Evolutionary conservation across 2,888 invertebrate species (phyloP), one percentile per base, ranked within the genome.

Genomic region (Osmoderma eremita): DNA sequence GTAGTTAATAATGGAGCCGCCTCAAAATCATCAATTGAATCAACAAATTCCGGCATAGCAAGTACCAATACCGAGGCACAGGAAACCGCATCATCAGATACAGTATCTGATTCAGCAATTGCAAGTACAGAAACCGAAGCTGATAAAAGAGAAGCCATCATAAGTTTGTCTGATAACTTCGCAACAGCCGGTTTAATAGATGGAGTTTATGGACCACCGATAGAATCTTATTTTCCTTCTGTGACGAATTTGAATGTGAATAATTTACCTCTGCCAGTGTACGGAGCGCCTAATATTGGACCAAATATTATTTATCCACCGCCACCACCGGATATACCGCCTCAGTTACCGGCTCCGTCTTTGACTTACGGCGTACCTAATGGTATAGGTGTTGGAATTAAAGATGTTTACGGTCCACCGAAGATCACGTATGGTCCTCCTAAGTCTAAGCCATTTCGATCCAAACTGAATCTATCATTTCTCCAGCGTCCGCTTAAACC

Each of bases 221-320:
- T 68, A 15, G 76, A 79, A 68, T 74, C 79, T 0, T 80, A 82
- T 68, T 73, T 78, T 30, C 79, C 81, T 41, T 70, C 81, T 69
- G 70, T 72, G 41, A 73, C 76, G 38, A 76, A 78, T 81, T 76
- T 61, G n/a, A 65, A 51, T 53, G 18, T 83, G 79, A 86, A n/a
- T n/a, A n/a, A 85, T 66, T 79, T 83, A 12, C 88, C 88, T 1
- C 82, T 84, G 1, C 87, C 88, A 15, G 83, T 88, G 0, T 88
- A 88, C 75, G 88, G 88, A 63, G 86, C 85, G 0, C 88, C 88
- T 3, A 84, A 86, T 69, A 78, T 82, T 50, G 82, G 83, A 6
- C 76, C 79, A 2, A 82, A 81, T 65, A 70, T 82, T 36, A 76
- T 83, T 50, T 84, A 83, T 74, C 83, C 83, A n/a, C 79, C 79